Conservation (phyloP, 64 coral and sea anemone species). For the Orbicella faveolata region DNA sequence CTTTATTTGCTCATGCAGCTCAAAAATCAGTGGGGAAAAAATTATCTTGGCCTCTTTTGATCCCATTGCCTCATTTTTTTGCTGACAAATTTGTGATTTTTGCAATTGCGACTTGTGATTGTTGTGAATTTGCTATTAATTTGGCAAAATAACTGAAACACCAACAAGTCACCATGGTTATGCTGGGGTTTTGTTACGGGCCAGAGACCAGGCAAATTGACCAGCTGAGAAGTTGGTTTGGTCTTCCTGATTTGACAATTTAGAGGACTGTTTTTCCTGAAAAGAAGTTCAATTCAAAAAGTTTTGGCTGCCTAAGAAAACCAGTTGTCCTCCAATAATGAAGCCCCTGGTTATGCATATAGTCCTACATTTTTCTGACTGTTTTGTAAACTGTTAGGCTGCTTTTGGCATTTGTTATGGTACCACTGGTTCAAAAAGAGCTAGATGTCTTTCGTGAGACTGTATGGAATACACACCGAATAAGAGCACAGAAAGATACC, state of each 20-base stretch:
- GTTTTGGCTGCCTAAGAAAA: neutral
- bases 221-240: no score
- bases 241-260: no score
- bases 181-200: neutral
- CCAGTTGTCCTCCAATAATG: neutral
- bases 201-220: no score
- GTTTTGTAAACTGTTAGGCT: constrained; percentile 7
- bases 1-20: neutral
- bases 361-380: neutral
- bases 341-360: neutral
- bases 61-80: no score
- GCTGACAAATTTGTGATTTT: neutral
- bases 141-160: neutral
- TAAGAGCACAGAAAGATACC: constrained; percentile 55
- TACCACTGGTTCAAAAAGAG: constrained; percentile 48
- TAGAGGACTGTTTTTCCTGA: no score
- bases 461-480: constrained; percentile 53
- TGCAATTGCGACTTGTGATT: neutral
- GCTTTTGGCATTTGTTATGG: constrained; percentile 50
- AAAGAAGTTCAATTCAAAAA: no score
- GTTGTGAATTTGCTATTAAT: neutral
- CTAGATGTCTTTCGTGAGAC: constrained; percentile 45
- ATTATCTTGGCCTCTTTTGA: neutral
- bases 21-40: neutral
- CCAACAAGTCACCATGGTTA: neutral